Conservation (phyloP, 2,113 vertebrate species). For the Azemiops feae region DNA sequence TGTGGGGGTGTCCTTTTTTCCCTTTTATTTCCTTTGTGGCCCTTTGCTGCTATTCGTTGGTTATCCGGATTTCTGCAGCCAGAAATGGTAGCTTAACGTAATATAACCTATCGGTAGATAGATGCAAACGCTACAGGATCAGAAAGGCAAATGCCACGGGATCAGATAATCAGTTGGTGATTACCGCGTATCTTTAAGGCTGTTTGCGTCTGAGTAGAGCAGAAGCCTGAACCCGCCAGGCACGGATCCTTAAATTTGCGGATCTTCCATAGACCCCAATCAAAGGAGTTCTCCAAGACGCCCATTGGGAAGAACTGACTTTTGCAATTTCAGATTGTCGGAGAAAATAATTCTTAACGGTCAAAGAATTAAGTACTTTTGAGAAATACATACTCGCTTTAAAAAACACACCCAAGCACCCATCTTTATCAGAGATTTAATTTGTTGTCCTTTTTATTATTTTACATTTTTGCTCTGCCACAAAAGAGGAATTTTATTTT, state of each 20-base stretch:
- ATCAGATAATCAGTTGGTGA: neutral
- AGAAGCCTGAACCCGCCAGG: neutral
- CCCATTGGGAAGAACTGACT: neutral
- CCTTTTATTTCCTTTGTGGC: neutral
- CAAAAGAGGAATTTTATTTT: neutral
- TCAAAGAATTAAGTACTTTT: neutral
- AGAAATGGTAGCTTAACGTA: neutral
- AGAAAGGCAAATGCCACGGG: neutral
- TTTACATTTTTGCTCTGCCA: neutral
- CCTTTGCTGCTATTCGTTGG: neutral
- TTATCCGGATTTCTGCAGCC: neutral
- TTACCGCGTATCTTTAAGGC: neutral
- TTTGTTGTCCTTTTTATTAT: neutral
- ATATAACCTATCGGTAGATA: neutral
- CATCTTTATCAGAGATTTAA: neutral
- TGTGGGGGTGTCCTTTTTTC: neutral
- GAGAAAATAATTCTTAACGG: constrained; percentile 15
- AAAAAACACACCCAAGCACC: no score
- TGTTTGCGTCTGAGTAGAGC: neutral
- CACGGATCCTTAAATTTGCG: neutral
- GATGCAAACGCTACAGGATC: neutral
- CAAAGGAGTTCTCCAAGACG: neutral
- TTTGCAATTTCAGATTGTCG: neutral
- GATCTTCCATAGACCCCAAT: neutral
- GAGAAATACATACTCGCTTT: neutral